Evolutionary conservation across 1,140 invertebrate genomes (phyloP).

Genomic region (Camponotus floridanus): DNA sequence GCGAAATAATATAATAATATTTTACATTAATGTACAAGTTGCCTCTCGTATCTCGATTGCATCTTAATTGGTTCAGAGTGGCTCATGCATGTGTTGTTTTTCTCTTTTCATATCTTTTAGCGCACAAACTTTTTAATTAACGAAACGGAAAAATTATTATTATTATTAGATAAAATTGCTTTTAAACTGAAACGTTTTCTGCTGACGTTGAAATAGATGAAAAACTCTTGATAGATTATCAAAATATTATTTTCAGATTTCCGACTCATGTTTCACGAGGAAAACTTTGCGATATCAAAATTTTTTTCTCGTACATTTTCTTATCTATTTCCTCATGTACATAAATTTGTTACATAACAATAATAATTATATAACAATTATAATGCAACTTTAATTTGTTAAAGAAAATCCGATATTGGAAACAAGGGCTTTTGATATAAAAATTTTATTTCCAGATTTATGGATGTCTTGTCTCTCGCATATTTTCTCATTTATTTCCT

Average conservation of each 20-base stretch:
- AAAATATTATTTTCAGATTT: neutral
- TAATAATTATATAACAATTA: too few relatives aligned
- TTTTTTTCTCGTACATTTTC: too few relatives aligned
- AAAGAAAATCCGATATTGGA: too few relatives aligned
- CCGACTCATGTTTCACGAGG: too few relatives aligned
- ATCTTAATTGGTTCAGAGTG: neutral
- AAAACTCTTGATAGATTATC: neutral
- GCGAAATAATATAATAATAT: neutral
- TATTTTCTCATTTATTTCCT: neutral
- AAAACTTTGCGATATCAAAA: too few relatives aligned
- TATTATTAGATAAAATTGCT: neutral
- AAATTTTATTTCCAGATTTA: too few relatives aligned
- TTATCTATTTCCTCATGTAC: too few relatives aligned
- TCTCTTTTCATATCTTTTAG: neutral
- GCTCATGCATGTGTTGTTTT: neutral
- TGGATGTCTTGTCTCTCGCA: too few relatives aligned
- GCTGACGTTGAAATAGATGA: neutral
- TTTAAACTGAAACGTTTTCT: neutral
- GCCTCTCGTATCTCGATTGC: neutral
- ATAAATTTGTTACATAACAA: too few relatives aligned
- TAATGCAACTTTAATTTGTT: too few relatives aligned
- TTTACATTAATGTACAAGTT: constrained; percentile 4
- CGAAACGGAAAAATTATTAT: neutral
- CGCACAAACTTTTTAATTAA: neutral
- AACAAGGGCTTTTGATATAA: too few relatives aligned